These are phyloP conservation scores for Perca schrenkii DNA, from an alignment of 2,113 vertebrate species.

Conservation along the genomic window DNA sequence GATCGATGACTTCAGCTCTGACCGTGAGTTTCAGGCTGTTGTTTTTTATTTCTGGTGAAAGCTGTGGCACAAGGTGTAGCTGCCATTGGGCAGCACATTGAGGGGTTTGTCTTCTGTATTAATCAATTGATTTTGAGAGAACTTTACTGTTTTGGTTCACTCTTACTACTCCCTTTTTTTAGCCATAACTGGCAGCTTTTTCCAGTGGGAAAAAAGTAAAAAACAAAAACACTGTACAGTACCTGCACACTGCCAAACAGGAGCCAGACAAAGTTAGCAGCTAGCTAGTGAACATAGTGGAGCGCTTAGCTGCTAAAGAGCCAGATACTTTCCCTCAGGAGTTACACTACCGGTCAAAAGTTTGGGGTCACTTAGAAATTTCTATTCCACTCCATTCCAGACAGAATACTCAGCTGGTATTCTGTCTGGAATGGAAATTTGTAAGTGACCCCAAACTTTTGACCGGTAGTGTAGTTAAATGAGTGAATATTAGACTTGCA, in stretches of 20 bases:
- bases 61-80: not conserved
- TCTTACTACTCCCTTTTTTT: not conserved
- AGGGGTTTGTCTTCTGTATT: not conserved
- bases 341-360: not conserved
- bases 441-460: too few species aligned
- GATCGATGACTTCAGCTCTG: conserved; percentile 97
- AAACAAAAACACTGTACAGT: not conserved
- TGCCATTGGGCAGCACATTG: too few species aligned
- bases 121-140: too few species aligned
- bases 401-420: too few species aligned
- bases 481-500: not conserved
- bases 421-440: too few species aligned
- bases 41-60: not conserved
- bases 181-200: too few species aligned
- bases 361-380: too few species aligned
- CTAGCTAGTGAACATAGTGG: not conserved
- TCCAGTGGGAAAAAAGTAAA: not conserved
- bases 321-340: not conserved
- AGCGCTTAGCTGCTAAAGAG: not conserved
- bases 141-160: not conserved
- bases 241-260: not conserved
- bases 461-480: not conserved
- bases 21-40: conserved; percentile 88
- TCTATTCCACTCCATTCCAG: too few species aligned
- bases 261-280: not conserved